Evolutionary conservation across 2,888 invertebrate species (phyloP).

Genomic region (Pinctada fucata): DNA sequence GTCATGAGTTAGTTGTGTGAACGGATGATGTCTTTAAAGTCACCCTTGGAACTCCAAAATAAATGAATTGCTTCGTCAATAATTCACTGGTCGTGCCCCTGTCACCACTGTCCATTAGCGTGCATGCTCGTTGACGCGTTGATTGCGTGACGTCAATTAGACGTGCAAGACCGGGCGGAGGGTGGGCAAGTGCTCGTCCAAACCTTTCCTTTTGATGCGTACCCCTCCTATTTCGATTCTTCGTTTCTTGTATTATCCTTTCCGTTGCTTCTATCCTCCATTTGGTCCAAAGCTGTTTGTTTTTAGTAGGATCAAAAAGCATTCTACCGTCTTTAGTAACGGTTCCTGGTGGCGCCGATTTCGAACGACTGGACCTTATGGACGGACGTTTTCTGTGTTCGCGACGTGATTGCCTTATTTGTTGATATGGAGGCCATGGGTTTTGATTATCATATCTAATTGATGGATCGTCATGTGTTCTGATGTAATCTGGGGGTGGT

Average conservation of each 20-base stretch:
- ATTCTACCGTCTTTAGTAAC: no score
- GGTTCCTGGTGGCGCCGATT: constrained; percentile 9
- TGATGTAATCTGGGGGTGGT: no score
- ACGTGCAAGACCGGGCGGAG: constrained; percentile 6
- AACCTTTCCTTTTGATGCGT: background rate
- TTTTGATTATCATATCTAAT: no score
- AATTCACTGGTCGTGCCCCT: constrained; percentile 8
- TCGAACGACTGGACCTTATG: constrained; percentile 4
- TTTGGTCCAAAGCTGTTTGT: constrained; percentile 37
- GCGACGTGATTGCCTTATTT: background rate
- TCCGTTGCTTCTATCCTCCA: constrained; percentile 36
- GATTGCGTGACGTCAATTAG: constrained; percentile 18
- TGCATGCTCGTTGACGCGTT: constrained; percentile 12
- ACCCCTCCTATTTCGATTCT: background rate
- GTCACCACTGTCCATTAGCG: constrained; percentile 17
- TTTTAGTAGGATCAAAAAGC: constrained; percentile 29
- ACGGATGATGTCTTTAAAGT: no score
- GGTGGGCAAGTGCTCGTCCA: background rate
- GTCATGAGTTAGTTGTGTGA: no score
- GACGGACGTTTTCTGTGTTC: constrained; percentile 1
- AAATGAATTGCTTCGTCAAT: constrained; percentile 33
- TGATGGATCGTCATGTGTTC: no score
- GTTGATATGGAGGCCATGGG: no score
- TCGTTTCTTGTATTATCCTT: constrained; percentile 25
- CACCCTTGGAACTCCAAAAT: constrained; percentile 35